Evolutionary conservation across 2,888 invertebrate genomes (phyloP), one percentile per base, ranked within the genome.

Genomic region (Pedicia rivosa): DNA sequence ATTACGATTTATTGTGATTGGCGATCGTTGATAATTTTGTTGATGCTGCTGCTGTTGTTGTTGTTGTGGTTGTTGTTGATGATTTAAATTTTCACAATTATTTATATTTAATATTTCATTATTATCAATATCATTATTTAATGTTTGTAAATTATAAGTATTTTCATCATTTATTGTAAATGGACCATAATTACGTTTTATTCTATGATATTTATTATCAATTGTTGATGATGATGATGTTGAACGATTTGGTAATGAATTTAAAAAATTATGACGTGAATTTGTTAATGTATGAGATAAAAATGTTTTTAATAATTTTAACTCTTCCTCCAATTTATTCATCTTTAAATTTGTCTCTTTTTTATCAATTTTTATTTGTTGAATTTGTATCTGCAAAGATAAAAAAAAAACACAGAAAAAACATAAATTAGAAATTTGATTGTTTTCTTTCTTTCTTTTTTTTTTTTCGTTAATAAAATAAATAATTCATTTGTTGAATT

Each of bases 321-420:
- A 57, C 50, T 78, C 77, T 41, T 77, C 74, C 52, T 78, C 78
- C 36, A 78, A 57, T 53, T 76, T 76, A 20, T 62, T 57, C 33
- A 78, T 66, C 22, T 78, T 69, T 52, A 77, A 77, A 58, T 72
- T 71, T 54, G 72, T 69, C 44, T 73, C 69, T 46, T 72, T 70
- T 52, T 72, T 72, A 51, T 78, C 78, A 13, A 67, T 57, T 42
- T 72, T 68, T 38, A 71, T 65, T 51, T 75, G 63, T 49, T 76
- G 74, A 40, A 78, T 63, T 48, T 75, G 71, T 50, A 69, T 70
- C 78, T 78, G 63, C 12, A 56, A 58, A 37, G 46, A 44, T 56
- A 60, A 54, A 41, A 37, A 26, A 12, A 22, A 41, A 25, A 40
- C 24, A 24, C 4, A 40, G 20, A 20, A 20, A 6, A 20, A 20